Conservation (phyloP, 2,113 vertebrate species). For the Prunella fulvescens region DNA sequence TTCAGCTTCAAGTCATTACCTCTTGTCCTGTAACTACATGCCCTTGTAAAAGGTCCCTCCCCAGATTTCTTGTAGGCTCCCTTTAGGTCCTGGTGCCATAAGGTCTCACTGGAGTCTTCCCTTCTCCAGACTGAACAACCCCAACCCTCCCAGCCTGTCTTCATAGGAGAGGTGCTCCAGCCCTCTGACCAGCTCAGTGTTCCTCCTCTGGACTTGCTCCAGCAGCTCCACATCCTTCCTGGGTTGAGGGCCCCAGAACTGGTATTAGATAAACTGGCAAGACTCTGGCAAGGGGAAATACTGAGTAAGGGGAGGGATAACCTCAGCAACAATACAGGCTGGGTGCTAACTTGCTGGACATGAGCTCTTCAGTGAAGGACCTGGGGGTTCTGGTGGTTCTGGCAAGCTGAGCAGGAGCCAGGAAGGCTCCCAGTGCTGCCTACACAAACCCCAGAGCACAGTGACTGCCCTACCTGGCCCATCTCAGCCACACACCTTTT, state of each 20-base stretch:
- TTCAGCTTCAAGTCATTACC: neutral
- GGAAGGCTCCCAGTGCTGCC: neutral
- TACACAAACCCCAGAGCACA: neutral
- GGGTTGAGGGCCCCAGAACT: neutral
- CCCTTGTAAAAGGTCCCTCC: neutral
- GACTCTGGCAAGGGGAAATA: neutral
- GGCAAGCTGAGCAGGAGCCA: neutral
- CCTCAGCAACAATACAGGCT: neutral
- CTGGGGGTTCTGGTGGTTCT: neutral
- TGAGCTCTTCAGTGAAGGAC: neutral
- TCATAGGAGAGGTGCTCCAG: neutral
- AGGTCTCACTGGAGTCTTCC: neutral
- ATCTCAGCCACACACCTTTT: neutral
- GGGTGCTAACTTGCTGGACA: neutral
- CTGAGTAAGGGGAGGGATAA: neutral
- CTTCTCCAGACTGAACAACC: neutral
- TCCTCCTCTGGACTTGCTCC: neutral
- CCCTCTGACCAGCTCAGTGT: too few relatives aligned
- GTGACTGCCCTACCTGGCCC: neutral
- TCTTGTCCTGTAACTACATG: neutral
- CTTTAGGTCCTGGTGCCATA: neutral
- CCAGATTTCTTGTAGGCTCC: neutral
- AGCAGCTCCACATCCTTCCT: neutral
- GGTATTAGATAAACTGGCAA: neutral
- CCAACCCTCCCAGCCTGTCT: neutral